A percentile compares a stretch with the other conserved stretches of the same genome.
phyloP scores from a whole-genome alignment of 2,113 vertebrate genomes.

The Neoarius graeffei region DNA sequence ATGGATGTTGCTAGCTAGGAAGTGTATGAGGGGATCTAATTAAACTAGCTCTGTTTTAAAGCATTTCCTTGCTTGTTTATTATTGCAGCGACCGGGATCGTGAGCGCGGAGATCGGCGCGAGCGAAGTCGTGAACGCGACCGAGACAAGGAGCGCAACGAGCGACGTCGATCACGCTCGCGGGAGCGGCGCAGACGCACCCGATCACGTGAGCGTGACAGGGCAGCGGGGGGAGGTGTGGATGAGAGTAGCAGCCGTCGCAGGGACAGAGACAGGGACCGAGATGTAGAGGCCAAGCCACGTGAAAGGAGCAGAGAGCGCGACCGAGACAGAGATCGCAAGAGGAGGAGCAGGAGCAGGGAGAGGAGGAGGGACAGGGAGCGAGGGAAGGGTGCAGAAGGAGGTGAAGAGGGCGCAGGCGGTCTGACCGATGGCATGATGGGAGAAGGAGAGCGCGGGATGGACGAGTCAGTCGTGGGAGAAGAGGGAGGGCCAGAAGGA shows the following conservation, averaged over 20 bases:
- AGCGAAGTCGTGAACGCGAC: slow-evolving; percentile 81
- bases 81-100: slow-evolving; percentile 65
- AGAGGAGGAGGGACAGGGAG: slow-evolving; percentile 78
- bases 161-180: slow-evolving; percentile 79
- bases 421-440: slow-evolving; percentile 56
- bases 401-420: slow-evolving; percentile 66
- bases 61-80: not conserved
- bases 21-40: not conserved
- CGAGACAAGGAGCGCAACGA: slow-evolving; percentile 75
- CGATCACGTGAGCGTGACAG: slow-evolving; percentile 78
- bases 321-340: slow-evolving; percentile 69
- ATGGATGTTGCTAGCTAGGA: not conserved
- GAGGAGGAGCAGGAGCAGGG: slow-evolving; percentile 72
- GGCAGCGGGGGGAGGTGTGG: slow-evolving; percentile 34
- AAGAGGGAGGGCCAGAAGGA: slow-evolving; percentile 77
- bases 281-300: slow-evolving; percentile 68
- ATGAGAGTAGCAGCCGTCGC: slow-evolving; percentile 56
- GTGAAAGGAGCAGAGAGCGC: slow-evolving; percentile 72
- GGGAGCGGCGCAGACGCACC: slow-evolving; percentile 77
- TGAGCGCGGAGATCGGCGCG: slow-evolving; percentile 70
- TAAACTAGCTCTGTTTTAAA: not conserved
- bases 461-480: slow-evolving; percentile 51
- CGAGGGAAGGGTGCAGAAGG: slow-evolving; percentile 70
- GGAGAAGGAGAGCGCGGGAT: slow-evolving; percentile 60
- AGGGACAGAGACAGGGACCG: slow-evolving; percentile 49